Base-by-base conservation (phyloP, 2,797 vertebrate genomes). In the Danio albolineatus region DNA sequence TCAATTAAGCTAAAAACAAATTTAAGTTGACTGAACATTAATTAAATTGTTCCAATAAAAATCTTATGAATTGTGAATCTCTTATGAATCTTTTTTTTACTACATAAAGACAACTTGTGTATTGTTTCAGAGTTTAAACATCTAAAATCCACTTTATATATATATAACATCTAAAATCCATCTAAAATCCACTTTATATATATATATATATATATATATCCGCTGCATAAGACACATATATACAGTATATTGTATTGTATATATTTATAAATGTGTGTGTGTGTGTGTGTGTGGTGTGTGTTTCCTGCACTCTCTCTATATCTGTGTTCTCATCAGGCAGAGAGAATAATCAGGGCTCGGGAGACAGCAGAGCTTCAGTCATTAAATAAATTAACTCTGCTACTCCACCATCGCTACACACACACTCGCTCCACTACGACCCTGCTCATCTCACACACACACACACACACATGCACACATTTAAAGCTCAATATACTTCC, bases 301-400 rank as follows among this genome's bases (percentile, higher is more conserved):
- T 46, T 60, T 54, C 53, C 69, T 74, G 19, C 65, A 64, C 87
- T 90, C 87, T 91, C 28, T 28, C 28, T 3, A 28, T 28, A 92
- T 92, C 90, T 88, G 88, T 90, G 83, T 88, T 90, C 89, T 93
- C 92, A 93, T 93, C 92, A 92, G 90, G 89, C 90, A 90, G 88
- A 90, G 91, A 93, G 92, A 92, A 90, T 93, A 93, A 93, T 93
- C 93, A 92, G 92, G 91, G 89, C 91, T 92, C 90, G 87, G 89
- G 90, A 93, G 91, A 93, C 87, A 93, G 64, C 54, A 93, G 90
- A 93, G 89, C 89, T 90, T 93, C 89, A 91, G 91, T 94, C 92
- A 93, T 94, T 94, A 94, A 93, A 94, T 93, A 93, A 93, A 94
- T 94, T 93, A 94, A 93, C 91, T 94, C 90, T 91, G 90, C 91